Evolutionary conservation across 2,113 vertebrate genomes (phyloP), one percentile per base, ranked within the genome.

Genomic region (Clarias macrocephalus): DNA sequence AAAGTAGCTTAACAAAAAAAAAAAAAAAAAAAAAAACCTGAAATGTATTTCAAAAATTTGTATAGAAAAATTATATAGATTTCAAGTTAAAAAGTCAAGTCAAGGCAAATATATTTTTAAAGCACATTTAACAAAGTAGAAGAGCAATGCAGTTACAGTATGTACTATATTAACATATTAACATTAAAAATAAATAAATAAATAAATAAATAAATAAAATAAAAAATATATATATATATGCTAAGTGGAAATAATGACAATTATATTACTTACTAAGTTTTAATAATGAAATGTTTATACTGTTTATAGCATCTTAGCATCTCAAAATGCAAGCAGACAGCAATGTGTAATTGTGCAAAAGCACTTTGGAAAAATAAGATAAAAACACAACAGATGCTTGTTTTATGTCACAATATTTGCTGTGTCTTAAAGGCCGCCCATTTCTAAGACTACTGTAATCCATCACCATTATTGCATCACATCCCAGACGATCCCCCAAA

Each of bases 391-490:
- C 21, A 63, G 7, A n/a, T 82, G 30, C 5, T 70, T 70, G 28
- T 66, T 85, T 85, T 66, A 76, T 65, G 73, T 79, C 75, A 65
- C 59, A 28, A 77, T 77, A 63, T 85, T 62, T 85, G 28, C 63
- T 54, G 21, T 42, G 37, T 76, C 57, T 85, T 76, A 28, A 60
- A 28, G 19, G 70, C 15, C 54, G 72, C 33, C 25, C 19, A 62
- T 54, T 79, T 62, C 23, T 23, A 84, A 70, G 82, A 37, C 77
- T 62, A 72, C 48, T 48, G 30, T 72, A 77, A 80, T 80, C 62
- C 73, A 56, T 84, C 81, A 83, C 52, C 72, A 87, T 84, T 87
- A 76, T 52, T 37, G 72, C 52, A 1, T 87, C 72, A 72, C 56
- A 83, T 25, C 25, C 37, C 21, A 83, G 83, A 85, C 65, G 54